These are phyloP conservation scores for Ormyrus pomaceus DNA, from an alignment of 2,888 invertebrate species.

Conservation along the genomic window DNA sequence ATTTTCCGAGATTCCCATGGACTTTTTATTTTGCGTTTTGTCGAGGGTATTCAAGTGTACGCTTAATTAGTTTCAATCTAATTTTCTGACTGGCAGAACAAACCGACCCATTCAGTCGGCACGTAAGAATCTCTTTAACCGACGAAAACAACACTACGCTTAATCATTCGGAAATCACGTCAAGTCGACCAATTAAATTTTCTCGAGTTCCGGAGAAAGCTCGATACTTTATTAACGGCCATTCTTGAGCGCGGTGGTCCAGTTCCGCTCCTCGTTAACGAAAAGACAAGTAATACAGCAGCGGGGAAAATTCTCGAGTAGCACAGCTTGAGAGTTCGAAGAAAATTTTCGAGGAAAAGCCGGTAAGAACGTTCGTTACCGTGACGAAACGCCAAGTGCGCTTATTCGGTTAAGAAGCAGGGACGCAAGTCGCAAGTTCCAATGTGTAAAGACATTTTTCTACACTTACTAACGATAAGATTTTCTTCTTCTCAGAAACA, in stretches of 20 bases:
- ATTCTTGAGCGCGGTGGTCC: background rate
- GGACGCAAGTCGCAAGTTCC: too few species aligned
- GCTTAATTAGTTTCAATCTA: conserved; percentile 51
- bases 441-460: too few species aligned
- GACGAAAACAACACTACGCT: conserved; percentile 31
- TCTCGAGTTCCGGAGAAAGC: conserved; percentile 33
- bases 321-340: background rate
- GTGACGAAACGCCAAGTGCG: too few species aligned
- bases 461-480: too few species aligned
- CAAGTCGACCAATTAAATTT: conserved; percentile 48
- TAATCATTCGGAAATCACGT: conserved; percentile 47
- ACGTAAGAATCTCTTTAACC: conserved; percentile 21
- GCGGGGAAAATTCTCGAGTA: too few species aligned
- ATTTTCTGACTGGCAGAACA: conserved; percentile 51
- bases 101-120: conserved; percentile 35
- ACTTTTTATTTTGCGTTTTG: background rate
- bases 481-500: too few species aligned
- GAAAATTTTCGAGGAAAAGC: background rate
- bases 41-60: conserved; percentile 19
- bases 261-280: too few species aligned
- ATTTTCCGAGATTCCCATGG: conserved; percentile 16
- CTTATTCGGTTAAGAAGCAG: too few species aligned
- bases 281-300: too few species aligned
- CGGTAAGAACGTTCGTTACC: background rate
- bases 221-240: conserved; percentile 29